Evolutionary conservation across 2,113 vertebrate species (phyloP).

Genomic region (Glareola pratincola): DNA sequence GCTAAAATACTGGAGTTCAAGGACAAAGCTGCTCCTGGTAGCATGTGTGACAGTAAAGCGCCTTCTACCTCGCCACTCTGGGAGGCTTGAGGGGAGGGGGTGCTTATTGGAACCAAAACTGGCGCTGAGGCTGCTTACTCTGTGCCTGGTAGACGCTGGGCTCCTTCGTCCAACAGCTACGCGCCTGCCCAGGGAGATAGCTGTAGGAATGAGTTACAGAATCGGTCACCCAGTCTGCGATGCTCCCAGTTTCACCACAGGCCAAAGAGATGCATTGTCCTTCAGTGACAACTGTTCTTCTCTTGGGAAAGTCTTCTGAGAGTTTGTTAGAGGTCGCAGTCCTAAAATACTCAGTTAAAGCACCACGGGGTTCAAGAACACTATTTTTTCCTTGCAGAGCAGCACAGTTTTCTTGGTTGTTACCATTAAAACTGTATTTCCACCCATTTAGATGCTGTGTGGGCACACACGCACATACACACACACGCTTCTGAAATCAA

Average conservation of each 20-base stretch:
- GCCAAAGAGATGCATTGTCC: not conserved
- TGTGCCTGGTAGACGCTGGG: not conserved
- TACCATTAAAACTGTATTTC: not conserved
- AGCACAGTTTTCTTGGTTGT: not conserved
- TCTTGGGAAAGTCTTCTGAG: not conserved
- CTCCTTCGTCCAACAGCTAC: not conserved
- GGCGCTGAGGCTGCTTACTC: not conserved
- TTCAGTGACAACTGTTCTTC: not conserved
- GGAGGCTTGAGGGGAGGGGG: not conserved
- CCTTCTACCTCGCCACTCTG: not conserved
- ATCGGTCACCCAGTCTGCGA: not conserved
- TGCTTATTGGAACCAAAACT: not conserved
- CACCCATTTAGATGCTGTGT: not conserved
- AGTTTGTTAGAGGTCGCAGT: not conserved
- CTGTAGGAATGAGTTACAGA: not conserved
- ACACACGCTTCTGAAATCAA: not conserved
- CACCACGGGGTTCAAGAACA: not conserved
- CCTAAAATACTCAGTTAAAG: not conserved
- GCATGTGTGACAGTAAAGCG: not conserved
- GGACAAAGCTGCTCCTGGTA: not conserved
- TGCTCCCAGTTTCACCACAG: not conserved
- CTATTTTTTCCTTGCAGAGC: not conserved
- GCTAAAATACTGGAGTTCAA: not conserved
- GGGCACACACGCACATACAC: not conserved
- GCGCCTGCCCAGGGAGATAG: accelerated